Base-by-base conservation (phyloP, 2,797 vertebrate genomes). In the Nyctibius grandis region DNA sequence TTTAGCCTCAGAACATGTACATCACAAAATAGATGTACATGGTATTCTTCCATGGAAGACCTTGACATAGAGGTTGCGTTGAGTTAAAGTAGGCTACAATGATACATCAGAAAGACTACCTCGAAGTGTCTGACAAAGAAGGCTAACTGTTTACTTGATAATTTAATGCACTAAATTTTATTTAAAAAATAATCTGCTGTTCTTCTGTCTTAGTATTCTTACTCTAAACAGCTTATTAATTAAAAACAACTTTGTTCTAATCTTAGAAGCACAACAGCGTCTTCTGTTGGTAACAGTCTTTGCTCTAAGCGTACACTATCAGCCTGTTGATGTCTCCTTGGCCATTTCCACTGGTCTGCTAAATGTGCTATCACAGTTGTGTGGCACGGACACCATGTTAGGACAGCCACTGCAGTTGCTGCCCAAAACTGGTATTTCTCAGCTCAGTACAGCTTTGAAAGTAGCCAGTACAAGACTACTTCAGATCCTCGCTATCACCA, bases 401-500 rank as follows among this genome's bases (percentile, higher is more conserved):
- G 99, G 99, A 9, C 99, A 99, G 53, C 99, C 99, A 3, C 98
- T 99, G 45, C 99, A 99, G 91, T 97, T 99, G 79, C 97, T 99
- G 57, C 99, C 99, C 85, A 99, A 99, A 95, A 99, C 98, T 1
- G 99, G 99, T 3, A 97, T 99, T 92, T 99, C 99, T 60, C 99
- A 99, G 98, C 99, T 99, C 91, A 99, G 99, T 97, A 99, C 99
- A 4, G 99, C 99, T 73, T 98, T 99, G 79, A 99, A 99, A 97
- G 99, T 99, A 97, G 99, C 99, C 70, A 99, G 99, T 96, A 99
- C 99, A 1, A 98, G 99, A 53, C 97, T 99, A 36, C 98, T 99
- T 56, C 99, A 99, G 97, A 99, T 99, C 83, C 98, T 99, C 5
- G 99, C 99, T 94, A 99, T 99, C 97, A 99, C 99, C 95, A 99